These are phyloP conservation scores for Meloidogyne floridensis DNA, from an alignment of 1,140 invertebrate species.

Conservation along the genomic window DNA sequence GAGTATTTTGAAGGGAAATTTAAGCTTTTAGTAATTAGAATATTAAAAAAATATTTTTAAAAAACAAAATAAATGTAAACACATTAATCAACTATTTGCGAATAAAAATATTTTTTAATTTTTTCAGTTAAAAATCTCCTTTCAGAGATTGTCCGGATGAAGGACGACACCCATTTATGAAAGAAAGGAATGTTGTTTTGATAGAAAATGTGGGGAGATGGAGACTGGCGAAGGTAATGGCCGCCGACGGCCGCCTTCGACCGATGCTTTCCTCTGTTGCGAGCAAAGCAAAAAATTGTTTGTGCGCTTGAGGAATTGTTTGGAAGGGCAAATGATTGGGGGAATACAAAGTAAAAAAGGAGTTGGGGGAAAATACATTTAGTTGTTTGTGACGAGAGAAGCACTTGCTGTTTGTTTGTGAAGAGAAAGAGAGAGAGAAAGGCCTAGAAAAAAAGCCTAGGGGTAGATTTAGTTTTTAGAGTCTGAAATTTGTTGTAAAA, in stretches of 20 bases:
- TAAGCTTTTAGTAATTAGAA: background rate
- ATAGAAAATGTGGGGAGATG: background rate
- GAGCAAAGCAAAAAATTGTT: constrained; percentile 3
- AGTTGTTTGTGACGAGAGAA: background rate
- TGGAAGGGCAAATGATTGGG: background rate
- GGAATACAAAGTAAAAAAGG: background rate
- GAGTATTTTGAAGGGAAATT: background rate
- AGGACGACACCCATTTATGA: constrained; percentile 9
- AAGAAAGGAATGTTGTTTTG: constrained; percentile 9
- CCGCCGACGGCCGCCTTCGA: constrained; percentile 1
- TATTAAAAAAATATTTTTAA: background rate
- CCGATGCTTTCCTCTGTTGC: background rate
- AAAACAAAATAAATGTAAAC: background rate
- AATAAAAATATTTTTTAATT: background rate
- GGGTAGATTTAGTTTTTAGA: background rate
- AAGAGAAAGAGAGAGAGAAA: background rate
- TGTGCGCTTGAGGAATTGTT: background rate
- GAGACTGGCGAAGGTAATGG: background rate
- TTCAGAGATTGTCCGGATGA: background rate
- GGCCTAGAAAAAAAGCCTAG: background rate
- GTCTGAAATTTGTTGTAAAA: background rate
- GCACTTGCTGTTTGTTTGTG: background rate
- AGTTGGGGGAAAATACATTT: background rate
- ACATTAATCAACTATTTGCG: background rate
- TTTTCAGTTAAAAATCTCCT: background rate